A percentile compares a stretch with the other conserved stretches of the same genome.
These are phyloP conservation scores for Stegana nigrithorax DNA, from an alignment of 2,888 invertebrate species.

Conservation along the genomic window DNA sequence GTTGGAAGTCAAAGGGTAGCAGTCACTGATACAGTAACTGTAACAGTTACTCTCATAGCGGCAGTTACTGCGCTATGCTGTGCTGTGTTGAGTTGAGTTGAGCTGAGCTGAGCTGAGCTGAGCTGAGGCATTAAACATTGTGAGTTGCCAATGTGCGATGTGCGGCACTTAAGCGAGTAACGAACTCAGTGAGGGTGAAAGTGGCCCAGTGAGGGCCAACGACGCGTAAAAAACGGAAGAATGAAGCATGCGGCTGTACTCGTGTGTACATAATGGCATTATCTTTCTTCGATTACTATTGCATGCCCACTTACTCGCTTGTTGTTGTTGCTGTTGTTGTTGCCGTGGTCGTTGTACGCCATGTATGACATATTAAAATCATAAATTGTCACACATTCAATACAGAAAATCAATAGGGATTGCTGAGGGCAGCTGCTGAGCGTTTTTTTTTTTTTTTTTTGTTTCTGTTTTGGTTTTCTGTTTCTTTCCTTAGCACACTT, in stretches of 20 bases:
- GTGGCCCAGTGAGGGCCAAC: slow-evolving; percentile 36
- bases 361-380: slow-evolving; percentile 58
- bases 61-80: too few species aligned
- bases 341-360: slow-evolving; percentile 26
- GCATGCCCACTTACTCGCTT: neutral
- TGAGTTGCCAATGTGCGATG: slow-evolving; percentile 29
- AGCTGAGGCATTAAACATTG: slow-evolving; percentile 19
- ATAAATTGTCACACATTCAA: slow-evolving; percentile 53
- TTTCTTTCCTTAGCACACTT: too few species aligned
- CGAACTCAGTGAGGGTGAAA: slow-evolving; percentile 42
- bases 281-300: neutral
- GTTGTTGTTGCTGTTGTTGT: slow-evolving; percentile 1
- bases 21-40: slow-evolving; percentile 34
- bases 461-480: too few species aligned
- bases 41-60: too few species aligned
- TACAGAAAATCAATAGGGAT: slow-evolving; percentile 51
- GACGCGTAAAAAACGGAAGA: neutral
- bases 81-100: too few species aligned
- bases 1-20: slow-evolving; percentile 12
- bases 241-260: too few species aligned
- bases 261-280: neutral
- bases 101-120: slow-evolving; percentile 20
- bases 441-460: too few species aligned
- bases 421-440: too few species aligned
- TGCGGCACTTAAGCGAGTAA: neutral